phyloP scores from a whole-genome alignment of 2,113 vertebrate genomes.

The Toxostoma redivivum region DNA sequence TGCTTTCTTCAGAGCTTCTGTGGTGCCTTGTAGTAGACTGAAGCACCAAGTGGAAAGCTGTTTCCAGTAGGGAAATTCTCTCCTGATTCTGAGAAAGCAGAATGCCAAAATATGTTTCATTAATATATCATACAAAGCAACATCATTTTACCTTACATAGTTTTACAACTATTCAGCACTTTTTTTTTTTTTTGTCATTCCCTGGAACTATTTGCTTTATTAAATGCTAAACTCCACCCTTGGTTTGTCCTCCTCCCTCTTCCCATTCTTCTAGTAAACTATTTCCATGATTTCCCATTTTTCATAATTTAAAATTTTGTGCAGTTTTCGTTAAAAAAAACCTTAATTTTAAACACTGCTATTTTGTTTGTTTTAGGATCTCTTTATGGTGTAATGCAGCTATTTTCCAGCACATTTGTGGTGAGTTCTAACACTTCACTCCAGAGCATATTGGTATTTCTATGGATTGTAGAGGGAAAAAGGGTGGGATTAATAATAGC shows the following conservation, averaged over 20 bases:
- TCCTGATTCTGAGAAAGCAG: background rate
- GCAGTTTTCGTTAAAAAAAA: background rate
- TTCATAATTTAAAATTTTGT: background rate
- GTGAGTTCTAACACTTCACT: constrained; percentile 75
- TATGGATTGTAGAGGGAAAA: background rate
- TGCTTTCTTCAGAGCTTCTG: background rate
- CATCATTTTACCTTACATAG: background rate
- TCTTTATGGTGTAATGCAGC: constrained; percentile 89
- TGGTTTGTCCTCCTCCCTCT: background rate
- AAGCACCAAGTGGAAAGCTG: background rate
- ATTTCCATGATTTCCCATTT: background rate
- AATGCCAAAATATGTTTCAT: background rate
- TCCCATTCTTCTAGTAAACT: background rate
- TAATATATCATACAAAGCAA: background rate
- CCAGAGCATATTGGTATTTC: background rate
- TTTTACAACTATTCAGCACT: background rate
- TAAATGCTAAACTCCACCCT: background rate
- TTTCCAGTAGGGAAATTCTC: background rate
- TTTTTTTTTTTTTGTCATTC: background rate
- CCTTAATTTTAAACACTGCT: background rate
- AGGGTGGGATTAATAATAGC: background rate
- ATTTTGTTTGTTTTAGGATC: constrained; percentile 78
- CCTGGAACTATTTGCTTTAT: background rate
- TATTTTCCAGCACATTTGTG: constrained; percentile 93
- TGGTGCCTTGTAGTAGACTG: background rate